Conservation (phyloP, 1,140 invertebrate genomes). For the Drosophila grimshawi region DNA sequence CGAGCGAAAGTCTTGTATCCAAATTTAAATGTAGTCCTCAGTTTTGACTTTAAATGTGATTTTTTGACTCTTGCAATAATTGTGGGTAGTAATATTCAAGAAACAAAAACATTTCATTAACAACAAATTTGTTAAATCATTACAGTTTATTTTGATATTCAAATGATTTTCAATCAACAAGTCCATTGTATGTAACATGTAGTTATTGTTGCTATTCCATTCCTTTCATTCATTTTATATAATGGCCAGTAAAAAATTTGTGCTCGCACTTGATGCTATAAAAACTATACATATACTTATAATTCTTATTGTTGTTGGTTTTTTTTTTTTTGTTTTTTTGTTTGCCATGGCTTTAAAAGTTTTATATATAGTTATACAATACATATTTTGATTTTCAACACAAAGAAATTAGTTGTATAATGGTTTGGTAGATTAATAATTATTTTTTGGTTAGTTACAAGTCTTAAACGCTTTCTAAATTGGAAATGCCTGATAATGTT, state of each 20-base stretch:
- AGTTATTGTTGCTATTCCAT: slow-evolving; percentile 59
- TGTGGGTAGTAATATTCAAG: no score
- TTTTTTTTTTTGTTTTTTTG: slow-evolving; percentile 3
- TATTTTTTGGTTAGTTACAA: slow-evolving; percentile 83
- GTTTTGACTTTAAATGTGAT: no score
- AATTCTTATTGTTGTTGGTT: slow-evolving; percentile 1
- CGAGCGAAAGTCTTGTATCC: no score
- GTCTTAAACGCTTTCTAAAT: slow-evolving; percentile 74
- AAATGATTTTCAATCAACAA: slow-evolving; percentile 83
- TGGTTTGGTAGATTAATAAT: slow-evolving; percentile 70
- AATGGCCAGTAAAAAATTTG: slow-evolving; percentile 42
- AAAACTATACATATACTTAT: slow-evolving; percentile 31
- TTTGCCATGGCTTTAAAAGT: slow-evolving; percentile 11
- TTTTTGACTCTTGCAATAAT: no score
- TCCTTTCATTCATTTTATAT: slow-evolving; percentile 26
- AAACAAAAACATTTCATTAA: background rate
- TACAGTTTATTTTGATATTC: slow-evolving; percentile 75
- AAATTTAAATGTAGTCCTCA: no score
- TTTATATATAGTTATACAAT: slow-evolving; percentile 50
- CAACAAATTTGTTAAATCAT: slow-evolving; percentile 57
- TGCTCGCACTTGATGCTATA: slow-evolving; percentile 30
- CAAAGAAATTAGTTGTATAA: slow-evolving; percentile 29
- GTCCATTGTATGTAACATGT: slow-evolving; percentile 69
- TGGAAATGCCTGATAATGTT: slow-evolving; percentile 67
- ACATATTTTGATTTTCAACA: slow-evolving; percentile 49